phyloP scores from a whole-genome alignment of 1,140 invertebrate species.

The Harpegnathos saltator region DNA sequence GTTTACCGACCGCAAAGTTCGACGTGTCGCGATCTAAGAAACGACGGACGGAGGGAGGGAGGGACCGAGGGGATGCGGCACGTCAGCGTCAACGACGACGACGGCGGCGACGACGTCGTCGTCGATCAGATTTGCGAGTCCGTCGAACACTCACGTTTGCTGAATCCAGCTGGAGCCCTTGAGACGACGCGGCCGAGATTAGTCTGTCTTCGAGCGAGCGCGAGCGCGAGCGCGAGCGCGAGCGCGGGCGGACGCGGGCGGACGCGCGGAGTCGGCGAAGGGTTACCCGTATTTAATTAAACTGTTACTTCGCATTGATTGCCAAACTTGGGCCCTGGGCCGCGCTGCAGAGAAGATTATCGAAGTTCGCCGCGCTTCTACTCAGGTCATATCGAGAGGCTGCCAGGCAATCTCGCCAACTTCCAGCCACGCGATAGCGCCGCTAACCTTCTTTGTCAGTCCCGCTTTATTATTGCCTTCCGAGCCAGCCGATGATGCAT shows the following conservation, averaged over 20 bases:
- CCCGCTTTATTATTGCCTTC: conserved; percentile 64
- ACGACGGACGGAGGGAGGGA: conserved; percentile 7
- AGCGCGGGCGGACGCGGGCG: background rate
- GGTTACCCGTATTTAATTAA: conserved; percentile 78
- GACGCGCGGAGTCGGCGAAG: conserved; percentile 70
- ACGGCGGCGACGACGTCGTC: conserved; percentile 40
- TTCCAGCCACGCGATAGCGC: conserved; percentile 61
- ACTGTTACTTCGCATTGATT: conserved; percentile 79
- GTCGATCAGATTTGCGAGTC: conserved; percentile 71
- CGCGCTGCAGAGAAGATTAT: conserved; percentile 74
- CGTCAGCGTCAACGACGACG: conserved; percentile 39
- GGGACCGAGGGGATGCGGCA: conserved; percentile 71
- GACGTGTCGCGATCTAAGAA: conserved; percentile 49
- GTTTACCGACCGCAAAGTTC: conserved; percentile 55
- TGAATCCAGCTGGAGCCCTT: conserved; percentile 52
- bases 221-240: conserved; percentile 39
- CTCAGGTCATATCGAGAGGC: conserved; percentile 71
- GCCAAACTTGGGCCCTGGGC: conserved; percentile 74
- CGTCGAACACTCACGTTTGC: conserved; percentile 63
- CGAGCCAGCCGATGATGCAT: conserved; percentile 20
- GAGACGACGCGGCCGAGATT: conserved; percentile 69
- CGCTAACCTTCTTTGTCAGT: conserved; percentile 62
- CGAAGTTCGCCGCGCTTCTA: conserved; percentile 72
- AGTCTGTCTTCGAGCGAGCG: conserved; percentile 71
- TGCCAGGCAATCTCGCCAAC: conserved; percentile 76